Base-by-base conservation (phyloP, 1,140 invertebrate species). In the Drosophila arawakana region DNA sequence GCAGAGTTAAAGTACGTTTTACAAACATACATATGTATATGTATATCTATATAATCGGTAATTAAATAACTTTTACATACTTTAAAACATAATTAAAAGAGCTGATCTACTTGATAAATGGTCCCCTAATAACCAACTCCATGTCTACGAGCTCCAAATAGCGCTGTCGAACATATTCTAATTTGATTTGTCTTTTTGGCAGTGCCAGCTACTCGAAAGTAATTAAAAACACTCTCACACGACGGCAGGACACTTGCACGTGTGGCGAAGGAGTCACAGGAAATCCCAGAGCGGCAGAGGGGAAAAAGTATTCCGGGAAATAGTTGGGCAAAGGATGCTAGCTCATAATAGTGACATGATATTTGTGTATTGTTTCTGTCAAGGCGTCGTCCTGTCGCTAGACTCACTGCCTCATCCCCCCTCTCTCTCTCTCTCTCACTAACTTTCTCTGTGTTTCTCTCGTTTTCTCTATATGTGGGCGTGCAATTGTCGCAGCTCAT, bases 401-500 rank as follows among this genome's bases (percentile, higher is more conserved):
- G 21, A 11, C 50, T 18, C 34, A 6, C 46, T 47, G 3, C 3
- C 13, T 8, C 15, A 13, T 21, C 13, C 7, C 6, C 35, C 8
- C 52, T 13, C 10, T 10, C 54, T 41, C 49, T 41, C 49, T 10
- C 13, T 35, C 10, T 21, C 11, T 1, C 9, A 7, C 11, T 37
- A 15, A 15, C 15, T 15, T 15, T 15, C 15, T 15, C 15, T 15
- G 15, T 15, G 15, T 15, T 3, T 11, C 7, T 52, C 46, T 41
- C 13, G 8, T 4, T 69, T 9, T 34, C 35, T 25, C 10, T 7
- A n/a, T 25, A 21, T 49, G 49, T 74, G 58, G 84, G 76, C 70
- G 73, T 83, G 49, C 49, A 71, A 63, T 67, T 80, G 77, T 88
- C 66, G 65, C 84, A 88, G 84, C 71, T 88, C 84, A 84, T 84